phyloP scores from a whole-genome alignment of 1,140 invertebrate species.

The Centruroides vittatus region DNA sequence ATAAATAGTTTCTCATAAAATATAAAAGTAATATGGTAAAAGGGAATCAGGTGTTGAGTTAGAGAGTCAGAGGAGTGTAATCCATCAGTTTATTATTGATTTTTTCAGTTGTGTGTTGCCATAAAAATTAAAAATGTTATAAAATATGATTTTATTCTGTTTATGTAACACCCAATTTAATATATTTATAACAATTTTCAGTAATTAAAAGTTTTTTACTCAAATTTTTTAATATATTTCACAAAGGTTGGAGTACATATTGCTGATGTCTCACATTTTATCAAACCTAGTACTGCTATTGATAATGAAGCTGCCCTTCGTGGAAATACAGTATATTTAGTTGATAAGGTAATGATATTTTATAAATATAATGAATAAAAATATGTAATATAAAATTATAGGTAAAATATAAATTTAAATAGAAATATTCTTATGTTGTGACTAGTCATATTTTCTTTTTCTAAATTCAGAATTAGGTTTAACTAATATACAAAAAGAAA shows the following conservation, averaged over 20 bases:
- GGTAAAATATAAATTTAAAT: no score
- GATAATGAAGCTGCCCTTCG: slow-evolving; percentile 71
- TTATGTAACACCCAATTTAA: slow-evolving; percentile 2
- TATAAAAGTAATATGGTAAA: no score
- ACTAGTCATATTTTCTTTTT: slow-evolving; percentile 5
- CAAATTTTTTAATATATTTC: not conserved
- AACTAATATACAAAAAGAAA: not conserved
- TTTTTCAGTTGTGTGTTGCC: no score
- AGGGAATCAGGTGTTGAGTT: no score
- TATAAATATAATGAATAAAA: not conserved
- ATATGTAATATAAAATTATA: no score
- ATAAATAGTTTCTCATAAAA: no score
- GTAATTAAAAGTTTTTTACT: not conserved
- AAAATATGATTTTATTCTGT: not conserved
- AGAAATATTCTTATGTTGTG: no score
- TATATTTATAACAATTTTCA: slow-evolving; percentile 3
- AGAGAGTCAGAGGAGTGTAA: no score
- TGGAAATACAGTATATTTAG: slow-evolving; percentile 80
- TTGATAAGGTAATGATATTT: slow-evolving; percentile 43
- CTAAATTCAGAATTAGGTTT: not conserved
- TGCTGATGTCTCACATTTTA: slow-evolving; percentile 82
- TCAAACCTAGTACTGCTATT: slow-evolving; percentile 69
- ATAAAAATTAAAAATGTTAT: no score
- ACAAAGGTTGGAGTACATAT: slow-evolving; percentile 76
- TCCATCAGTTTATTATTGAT: no score